Evolutionary conservation across 1,140 invertebrate genomes (phyloP).

Genomic region (Parasteatoda tepidariorum): DNA sequence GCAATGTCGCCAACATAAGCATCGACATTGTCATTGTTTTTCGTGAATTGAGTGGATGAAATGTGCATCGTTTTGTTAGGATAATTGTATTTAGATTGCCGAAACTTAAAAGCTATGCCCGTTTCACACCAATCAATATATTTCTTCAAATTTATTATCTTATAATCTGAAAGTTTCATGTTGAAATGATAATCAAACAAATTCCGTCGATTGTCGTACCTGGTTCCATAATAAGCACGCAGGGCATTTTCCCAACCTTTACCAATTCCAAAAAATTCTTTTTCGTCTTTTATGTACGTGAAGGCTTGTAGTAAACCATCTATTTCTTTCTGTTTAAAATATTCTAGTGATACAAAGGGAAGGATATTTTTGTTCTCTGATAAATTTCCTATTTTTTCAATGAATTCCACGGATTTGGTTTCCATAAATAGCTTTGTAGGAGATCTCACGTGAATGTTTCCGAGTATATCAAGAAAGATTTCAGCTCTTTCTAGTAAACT

Average conservation of each 20-base stretch:
- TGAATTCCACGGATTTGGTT: neutral
- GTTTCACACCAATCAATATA: conserved; percentile 47
- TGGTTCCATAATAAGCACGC: conserved; percentile 11
- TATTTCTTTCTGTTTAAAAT: conserved; percentile 28
- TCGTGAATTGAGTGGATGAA: neutral
- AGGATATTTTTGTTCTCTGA: neutral
- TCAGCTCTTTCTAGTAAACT: conserved; percentile 31
- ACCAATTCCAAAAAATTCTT: neutral
- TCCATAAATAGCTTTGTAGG: neutral
- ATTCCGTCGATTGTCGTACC: conserved; percentile 31
- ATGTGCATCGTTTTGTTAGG: conserved; percentile 44
- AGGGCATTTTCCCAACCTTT: conserved; percentile 36
- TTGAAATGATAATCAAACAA: conserved; percentile 49
- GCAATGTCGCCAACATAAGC: conserved; percentile 39
- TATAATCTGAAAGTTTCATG: conserved; percentile 27
- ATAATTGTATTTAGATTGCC: conserved; percentile 22
- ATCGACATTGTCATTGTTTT: neutral
- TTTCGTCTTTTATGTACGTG: conserved; percentile 4
- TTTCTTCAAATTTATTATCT: conserved; percentile 30
- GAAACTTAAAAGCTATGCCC: conserved; percentile 42
- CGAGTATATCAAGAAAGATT: conserved; percentile 40
- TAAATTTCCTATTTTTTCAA: neutral
- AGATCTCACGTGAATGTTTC: conserved; percentile 8
- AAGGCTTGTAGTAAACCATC: conserved; percentile 14
- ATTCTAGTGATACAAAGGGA: neutral